A percentile compares a stretch with the other conserved stretches of the same genome.
Conservation (phyloP, 1,140 invertebrate species). For the Eumeta japonica region DNA sequence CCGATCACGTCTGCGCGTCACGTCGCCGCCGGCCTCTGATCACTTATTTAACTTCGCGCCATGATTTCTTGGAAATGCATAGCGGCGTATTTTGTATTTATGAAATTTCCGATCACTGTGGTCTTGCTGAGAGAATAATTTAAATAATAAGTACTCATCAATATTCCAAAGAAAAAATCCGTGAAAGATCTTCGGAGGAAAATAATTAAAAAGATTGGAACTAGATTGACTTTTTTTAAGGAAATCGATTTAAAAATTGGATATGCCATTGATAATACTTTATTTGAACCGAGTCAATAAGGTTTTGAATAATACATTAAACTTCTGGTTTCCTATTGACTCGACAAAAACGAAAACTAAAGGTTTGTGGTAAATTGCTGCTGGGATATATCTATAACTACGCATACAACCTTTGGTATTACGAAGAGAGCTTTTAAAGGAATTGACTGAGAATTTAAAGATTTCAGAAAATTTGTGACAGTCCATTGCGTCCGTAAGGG, state of each 20-base stretch:
- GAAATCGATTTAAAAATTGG: no score
- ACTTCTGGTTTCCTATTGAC: no score
- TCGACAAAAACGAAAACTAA: no score
- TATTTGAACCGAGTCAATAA: no score
- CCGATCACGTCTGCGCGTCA: conserved; percentile 26
- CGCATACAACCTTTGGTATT: conserved; percentile 8
- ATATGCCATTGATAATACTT: no score
- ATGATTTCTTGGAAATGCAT: conserved; percentile 48
- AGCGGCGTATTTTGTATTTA: conserved; percentile 47
- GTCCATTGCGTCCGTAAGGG: conserved; percentile 13
- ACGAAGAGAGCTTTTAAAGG: conserved; percentile 12
- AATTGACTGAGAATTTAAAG: conserved; percentile 19
- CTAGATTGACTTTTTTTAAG: conserved; percentile 34
- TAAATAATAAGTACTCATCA: conserved; percentile 31
- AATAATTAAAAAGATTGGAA: conserved; percentile 26
- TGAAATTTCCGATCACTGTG: conserved; percentile 38
- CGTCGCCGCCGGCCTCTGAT: conserved; percentile 41
- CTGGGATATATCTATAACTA: no score
- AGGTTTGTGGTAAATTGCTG: no score
- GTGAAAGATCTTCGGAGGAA: no score
- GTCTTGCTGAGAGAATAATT: conserved; percentile 44
- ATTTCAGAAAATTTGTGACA: conserved; percentile 18
- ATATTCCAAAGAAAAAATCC: conserved; percentile 36
- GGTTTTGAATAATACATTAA: no score
- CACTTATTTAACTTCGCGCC: conserved; percentile 49